These are phyloP conservation scores for Pangasianodon hypophthalmus DNA, from an alignment of 2,113 vertebrate species.

Conservation along the genomic window DNA sequence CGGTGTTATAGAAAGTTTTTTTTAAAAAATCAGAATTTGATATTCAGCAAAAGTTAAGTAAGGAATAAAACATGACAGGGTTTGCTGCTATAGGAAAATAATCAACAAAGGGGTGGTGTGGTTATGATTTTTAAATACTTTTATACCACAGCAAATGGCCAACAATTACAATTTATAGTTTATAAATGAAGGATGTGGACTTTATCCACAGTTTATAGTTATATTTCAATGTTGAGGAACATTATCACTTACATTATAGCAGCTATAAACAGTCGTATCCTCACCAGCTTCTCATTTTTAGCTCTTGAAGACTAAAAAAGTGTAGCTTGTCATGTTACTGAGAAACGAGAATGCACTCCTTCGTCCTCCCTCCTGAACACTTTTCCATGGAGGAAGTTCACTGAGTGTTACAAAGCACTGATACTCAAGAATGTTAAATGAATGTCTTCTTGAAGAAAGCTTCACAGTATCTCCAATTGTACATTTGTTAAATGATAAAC, in stretches of 20 bases:
- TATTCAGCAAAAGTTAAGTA: background rate
- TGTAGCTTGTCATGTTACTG: background rate
- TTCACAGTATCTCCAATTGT: background rate
- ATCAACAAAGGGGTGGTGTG: background rate
- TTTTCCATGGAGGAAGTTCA: too few species aligned
- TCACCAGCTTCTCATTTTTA: background rate
- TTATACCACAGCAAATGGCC: background rate
- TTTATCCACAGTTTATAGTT: background rate
- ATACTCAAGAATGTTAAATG: background rate
- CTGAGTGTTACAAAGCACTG: background rate
- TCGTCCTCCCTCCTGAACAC: background rate
- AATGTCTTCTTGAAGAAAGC: background rate
- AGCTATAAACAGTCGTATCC: background rate
- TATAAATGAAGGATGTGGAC: background rate
- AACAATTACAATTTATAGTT: background rate
- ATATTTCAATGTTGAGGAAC: background rate
- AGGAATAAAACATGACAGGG: background rate
- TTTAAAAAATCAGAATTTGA: background rate
- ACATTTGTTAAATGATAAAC: background rate
- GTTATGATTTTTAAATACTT: background rate
- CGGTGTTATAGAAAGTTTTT: background rate
- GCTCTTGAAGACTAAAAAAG: background rate
- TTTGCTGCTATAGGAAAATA: background rate
- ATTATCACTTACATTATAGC: background rate
- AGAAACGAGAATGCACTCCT: background rate